phyloP scores from a whole-genome alignment of 2,797 vertebrate species.

The Lepus townsendii region DNA sequence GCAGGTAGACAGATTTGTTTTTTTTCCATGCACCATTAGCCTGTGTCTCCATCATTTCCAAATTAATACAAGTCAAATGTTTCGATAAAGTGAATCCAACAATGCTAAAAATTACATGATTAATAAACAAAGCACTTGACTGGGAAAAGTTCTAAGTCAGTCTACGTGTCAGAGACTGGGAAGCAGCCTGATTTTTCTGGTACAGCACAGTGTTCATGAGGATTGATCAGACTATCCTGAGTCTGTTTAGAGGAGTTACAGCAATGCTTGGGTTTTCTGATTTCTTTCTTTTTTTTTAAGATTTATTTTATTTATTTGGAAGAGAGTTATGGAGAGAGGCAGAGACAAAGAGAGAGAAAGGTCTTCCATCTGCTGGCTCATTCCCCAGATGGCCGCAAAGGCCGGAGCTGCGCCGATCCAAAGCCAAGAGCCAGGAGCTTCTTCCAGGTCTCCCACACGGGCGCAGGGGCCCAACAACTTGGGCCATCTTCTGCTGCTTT shows the following conservation, averaged over 20 bases:
- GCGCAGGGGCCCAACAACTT: no score
- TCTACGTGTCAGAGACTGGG: not conserved
- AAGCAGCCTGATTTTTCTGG: not conserved
- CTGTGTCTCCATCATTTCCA: conserved; percentile 32
- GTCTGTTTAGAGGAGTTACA: not conserved
- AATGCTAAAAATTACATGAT: not conserved
- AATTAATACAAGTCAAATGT: conserved; percentile 30
- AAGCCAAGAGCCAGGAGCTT: no score
- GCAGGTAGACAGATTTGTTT: not conserved
- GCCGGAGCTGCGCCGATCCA: no score
- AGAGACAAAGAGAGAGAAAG: no score
- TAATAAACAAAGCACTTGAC: conserved; percentile 4
- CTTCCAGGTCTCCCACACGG: no score
- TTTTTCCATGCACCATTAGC: conserved; percentile 22
- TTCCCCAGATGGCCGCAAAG: no score
- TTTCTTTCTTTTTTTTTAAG: not conserved
- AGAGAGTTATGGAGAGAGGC: no score
- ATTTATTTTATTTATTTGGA: no score
- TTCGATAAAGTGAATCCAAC: not conserved
- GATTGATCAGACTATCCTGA: not conserved
- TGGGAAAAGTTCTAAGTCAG: not conserved
- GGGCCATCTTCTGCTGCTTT: no score
- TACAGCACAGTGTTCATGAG: not conserved
- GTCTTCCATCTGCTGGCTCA: no score
- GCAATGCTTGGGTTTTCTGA: not conserved